Base-by-base conservation (phyloP, 2,113 vertebrate species). In the Cochlearius cochlearius region DNA sequence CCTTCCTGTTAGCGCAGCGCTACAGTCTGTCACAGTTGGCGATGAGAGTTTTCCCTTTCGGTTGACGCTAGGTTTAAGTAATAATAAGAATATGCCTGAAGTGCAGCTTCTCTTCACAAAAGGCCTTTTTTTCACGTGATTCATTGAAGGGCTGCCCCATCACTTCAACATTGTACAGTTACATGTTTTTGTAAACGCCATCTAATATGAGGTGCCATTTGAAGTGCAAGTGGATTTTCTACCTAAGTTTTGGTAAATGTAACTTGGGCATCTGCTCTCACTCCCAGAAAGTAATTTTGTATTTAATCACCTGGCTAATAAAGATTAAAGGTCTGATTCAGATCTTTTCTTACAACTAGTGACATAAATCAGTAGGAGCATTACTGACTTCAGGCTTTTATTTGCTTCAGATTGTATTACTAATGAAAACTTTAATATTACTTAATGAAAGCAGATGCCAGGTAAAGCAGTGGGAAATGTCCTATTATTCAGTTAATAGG, bases 1-100 rank as follows among this genome's bases (percentile, higher is more conserved):
- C 84, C 50, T 94, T 96, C 94, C 95, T 94, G 83, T 92, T 85
- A 72, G 63, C 62, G 92, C 92, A 92, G 76, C 79, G 76, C 92
- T 94, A 76, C 92, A 95, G 83, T 86, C 83, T 94, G 91, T 89
- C 94, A 94, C 88, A 81, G 92, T 84, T 94, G 92, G 91, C 89
- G 95, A 56, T 0, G 0, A 49, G 59, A 78, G 30, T 58, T 95
- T 95, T 95, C 77, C 87, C 53, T 95, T 80, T 94, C 4, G 7
- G 77, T 84, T 83, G 90, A 93, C 52, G 93, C 64, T 29, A 73
- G 84, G 34, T 80, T 92, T 89, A 78, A 88, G 88, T 56, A 95
- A 87, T 83, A 84, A 64, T 81, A 76, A 91, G 86, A 72, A 75
- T 63, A 77, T 75, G 77, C 47, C 38, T 50, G 20, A 93, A 84